Evolutionary conservation across 2,113 vertebrate genomes (phyloP).

Genomic region (Ivindomyrus marchei): DNA sequence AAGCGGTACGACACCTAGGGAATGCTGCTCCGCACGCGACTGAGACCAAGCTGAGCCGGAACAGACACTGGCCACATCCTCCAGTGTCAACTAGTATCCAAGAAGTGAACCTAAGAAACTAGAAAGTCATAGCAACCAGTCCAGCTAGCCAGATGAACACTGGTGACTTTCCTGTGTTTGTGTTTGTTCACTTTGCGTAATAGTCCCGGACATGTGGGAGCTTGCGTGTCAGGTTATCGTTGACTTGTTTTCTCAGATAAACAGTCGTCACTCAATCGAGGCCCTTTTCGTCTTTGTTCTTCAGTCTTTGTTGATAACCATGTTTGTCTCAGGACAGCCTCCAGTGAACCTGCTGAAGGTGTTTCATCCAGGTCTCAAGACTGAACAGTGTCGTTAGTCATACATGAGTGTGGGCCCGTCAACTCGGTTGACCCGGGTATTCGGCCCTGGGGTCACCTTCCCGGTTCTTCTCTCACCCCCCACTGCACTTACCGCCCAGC

Average conservation of each 20-base stretch:
- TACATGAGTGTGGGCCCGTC: background rate
- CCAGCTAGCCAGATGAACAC: background rate
- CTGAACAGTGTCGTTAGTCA: background rate
- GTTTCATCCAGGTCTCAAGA: background rate
- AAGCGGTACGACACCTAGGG: background rate
- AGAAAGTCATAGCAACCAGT: background rate
- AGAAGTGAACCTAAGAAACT: background rate
- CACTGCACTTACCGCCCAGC: no score
- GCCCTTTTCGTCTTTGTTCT: background rate
- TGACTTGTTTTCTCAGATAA: background rate
- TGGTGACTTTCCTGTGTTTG: background rate
- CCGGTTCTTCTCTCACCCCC: background rate
- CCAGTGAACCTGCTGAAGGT: background rate
- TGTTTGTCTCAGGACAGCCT: background rate
- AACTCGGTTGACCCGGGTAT: background rate
- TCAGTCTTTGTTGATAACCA: background rate
- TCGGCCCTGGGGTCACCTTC: background rate
- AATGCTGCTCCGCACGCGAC: constrained; percentile 15
- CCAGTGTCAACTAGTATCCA: background rate
- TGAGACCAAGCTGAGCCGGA: background rate
- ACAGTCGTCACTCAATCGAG: background rate
- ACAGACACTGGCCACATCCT: background rate
- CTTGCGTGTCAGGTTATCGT: background rate
- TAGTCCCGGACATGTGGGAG: background rate
- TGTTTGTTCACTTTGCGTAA: background rate